Evolutionary conservation across 1,140 invertebrate species (phyloP), one percentile per base, ranked within the genome.

Genomic region (Papilio polytes): DNA sequence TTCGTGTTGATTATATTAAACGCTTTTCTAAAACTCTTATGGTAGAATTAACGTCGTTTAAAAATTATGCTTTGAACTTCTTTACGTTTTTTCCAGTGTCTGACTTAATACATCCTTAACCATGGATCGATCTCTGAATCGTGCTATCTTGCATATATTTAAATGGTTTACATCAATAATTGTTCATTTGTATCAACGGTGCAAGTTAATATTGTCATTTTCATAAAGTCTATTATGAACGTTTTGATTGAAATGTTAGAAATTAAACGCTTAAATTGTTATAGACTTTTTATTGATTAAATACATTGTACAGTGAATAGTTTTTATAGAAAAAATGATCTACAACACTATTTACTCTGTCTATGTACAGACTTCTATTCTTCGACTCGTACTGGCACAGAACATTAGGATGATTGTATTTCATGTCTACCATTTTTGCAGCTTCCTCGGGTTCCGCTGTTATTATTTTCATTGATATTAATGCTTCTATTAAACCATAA

Each of bases 401-500:
- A 18, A 82, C 85, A 81, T 89, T 84, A 46, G 66, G 74, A 53
- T 73, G 59, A 74, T 87, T 82, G 85, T 89, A 86, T 87, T 88
- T 91, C 82, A 89, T 85, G 83, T 90, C 88, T 26, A 87, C 85
- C 89, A 93, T 90, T 84, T 92, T 89, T n/a, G 87, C 66, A 10
- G 91, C 91, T 36, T 92, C 90, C 20, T 92, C 90, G 18, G 84
- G 79, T 48, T 85, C 80, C 15, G 90, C 89, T 51, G 92, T 93
- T 85, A 92, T 91, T 82, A 93, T 93, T 85, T 90, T 90, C 92
- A 92, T 90, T 31, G 91, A 92, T 81, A 92, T 88, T 77, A 93
- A 83, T 72, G 91, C 89, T 84, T 93, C 92, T 79, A 92, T 85
- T 79, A 93, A 87, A 72, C 92, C 92, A 26, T 92, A 81, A 2